Base-by-base conservation (phyloP, 2,113 vertebrate genomes). In the Hyla sarda region DNA sequence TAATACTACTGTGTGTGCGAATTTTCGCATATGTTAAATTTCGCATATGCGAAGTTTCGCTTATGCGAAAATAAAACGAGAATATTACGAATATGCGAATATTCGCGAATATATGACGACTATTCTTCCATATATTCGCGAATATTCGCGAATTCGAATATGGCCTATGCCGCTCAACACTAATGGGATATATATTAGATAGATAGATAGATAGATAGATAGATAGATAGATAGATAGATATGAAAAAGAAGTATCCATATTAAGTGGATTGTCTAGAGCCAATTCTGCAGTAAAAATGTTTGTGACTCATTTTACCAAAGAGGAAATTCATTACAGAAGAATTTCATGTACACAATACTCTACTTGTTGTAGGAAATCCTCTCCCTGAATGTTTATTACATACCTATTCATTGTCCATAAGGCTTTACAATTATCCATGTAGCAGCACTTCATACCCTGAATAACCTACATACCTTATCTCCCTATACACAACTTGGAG, bases 271-370 rank as follows among this genome's bases (percentile, higher is more conserved):
- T 45, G 45, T 10, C 77, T 56, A 47, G 58, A 47, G 23, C 4
- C 28, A 12, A 65, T 9, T 52, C 60, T 71, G 16, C 28, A 69
- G 87, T 88, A 92, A 71, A 90, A 90, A 88, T 83, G 83, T 87
- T 72, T 73, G 89, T 89, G 89, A 88, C 91, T 91, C 88, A 90
- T 90, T 89, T n/a, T 89, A 89, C 85, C 89, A 89, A 92, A 90
- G 82, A 89, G 86, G 91, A 92, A 78, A 80, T 23, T 77, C 81
- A 89, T 74, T 90, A 88, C 78, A 88, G 84, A 32, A 88, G 81
- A 71, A 72, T 89, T 87, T 86, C 83, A 87, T 65, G 89, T 71
- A 2, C 58, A 72, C 89, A 89, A 88, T 83, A 34, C 41, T 65
- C n/a, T 34, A 41, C 32, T 60, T 60, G 86, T 74, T 67, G 86